These are phyloP conservation scores for Drosophila arawakana DNA, from an alignment of 1,140 invertebrate genomes.

Conservation along the genomic window DNA sequence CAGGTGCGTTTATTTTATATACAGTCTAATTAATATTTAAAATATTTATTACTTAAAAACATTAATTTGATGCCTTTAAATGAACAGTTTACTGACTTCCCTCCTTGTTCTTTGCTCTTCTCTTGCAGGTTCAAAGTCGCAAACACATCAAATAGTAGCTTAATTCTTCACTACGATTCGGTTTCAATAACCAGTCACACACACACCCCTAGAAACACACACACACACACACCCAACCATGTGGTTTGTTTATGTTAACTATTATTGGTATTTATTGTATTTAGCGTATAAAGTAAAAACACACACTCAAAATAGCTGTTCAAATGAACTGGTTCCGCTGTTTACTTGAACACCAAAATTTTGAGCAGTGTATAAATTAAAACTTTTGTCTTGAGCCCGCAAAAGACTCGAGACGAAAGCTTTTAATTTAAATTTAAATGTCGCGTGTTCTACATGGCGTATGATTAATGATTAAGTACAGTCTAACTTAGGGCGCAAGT, in stretches of 20 bases:
- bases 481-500: slow-evolving; percentile 24
- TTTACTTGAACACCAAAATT: slow-evolving; percentile 62
- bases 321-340: slow-evolving; percentile 33
- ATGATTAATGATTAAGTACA: slow-evolving; percentile 68
- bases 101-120: background rate
- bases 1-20: slow-evolving; percentile 43
- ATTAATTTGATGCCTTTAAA: background rate
- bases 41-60: too few relatives aligned
- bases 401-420: background rate
- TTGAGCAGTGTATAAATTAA: slow-evolving; percentile 25
- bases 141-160: slow-evolving; percentile 82
- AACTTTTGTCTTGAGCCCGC: slow-evolving; percentile 8
- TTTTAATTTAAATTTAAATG: slow-evolving; percentile 31
- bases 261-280: slow-evolving; percentile 77
- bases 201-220: slow-evolving; percentile 29
- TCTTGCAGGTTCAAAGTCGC: slow-evolving; percentile 74
- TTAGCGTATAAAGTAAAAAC: slow-evolving; percentile 3
- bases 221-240: slow-evolving; percentile 15
- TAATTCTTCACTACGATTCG: slow-evolving; percentile 63
- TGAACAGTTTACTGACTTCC: slow-evolving; percentile 13
- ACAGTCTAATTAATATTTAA: too few relatives aligned
- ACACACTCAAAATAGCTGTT: background rate
- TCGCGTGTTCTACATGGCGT: slow-evolving; percentile 28
- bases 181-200: slow-evolving; percentile 39
- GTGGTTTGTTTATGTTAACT: slow-evolving; percentile 78